A percentile compares a stretch with the other conserved stretches of the same genome.
These are phyloP conservation scores for Scortum barcoo DNA, from an alignment of 2,113 vertebrate species.

Conservation along the genomic window DNA sequence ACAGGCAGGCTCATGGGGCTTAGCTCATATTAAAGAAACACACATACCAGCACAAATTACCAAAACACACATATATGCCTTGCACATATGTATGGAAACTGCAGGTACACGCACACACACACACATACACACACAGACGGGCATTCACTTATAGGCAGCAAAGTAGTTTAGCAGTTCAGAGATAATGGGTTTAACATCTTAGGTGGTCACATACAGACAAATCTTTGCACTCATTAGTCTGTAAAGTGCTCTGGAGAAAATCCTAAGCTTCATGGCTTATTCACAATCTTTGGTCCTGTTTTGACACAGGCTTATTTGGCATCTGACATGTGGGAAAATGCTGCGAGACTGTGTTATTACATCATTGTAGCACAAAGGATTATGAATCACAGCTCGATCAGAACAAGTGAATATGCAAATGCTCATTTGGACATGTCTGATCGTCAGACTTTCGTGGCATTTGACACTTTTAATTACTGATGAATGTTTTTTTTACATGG, in stretches of 20 bases:
- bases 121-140: not conserved
- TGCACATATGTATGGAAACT: not conserved
- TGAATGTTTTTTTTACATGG: not conserved
- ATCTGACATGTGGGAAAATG: slow-evolving; percentile 39
- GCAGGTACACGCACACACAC: slow-evolving; percentile 14
- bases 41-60: slow-evolving; percentile 1
- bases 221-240: slow-evolving; percentile 27
- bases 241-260: slow-evolving; percentile 21
- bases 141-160: not conserved
- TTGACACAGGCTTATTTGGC: slow-evolving; percentile 40
- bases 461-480: slow-evolving; percentile 11
- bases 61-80: slow-evolving; percentile 4
- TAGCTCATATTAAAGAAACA: slow-evolving; percentile 26
- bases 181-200: slow-evolving; percentile 46
- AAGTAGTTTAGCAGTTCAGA: slow-evolving; percentile 8
- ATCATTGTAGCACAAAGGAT: not conserved
- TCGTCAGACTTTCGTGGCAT: not conserved
- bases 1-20: slow-evolving; percentile 17
- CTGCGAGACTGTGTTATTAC: slow-evolving; percentile 1
- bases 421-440: not conserved
- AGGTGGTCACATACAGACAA: slow-evolving; percentile 26
- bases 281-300: slow-evolving; percentile 42
- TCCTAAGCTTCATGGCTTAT: slow-evolving; percentile 20
- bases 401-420: not conserved
- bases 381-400: slow-evolving; percentile 7